A percentile compares a stretch with the other conserved stretches of the same genome.
Conservation (phyloP, 2,797 vertebrate species). For the Dromococcyx pavoninus region DNA sequence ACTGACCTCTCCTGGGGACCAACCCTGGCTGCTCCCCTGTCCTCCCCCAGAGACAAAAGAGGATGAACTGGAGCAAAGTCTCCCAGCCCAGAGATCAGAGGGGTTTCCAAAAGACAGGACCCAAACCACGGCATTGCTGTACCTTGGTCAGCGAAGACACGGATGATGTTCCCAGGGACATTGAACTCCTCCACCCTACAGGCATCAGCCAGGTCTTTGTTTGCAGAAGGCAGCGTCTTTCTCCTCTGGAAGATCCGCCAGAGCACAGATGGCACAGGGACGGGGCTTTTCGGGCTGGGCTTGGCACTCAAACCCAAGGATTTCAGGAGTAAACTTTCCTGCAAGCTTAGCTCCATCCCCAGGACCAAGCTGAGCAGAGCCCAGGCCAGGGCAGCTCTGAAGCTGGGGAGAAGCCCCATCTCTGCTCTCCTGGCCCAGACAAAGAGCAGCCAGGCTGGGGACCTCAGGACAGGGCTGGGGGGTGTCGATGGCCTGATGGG, state of each 20-base stretch:
- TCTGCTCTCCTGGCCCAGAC: not conserved
- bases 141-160: slow-evolving; percentile 89
- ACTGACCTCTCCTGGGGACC: not conserved
- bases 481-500: not conserved
- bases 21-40: fast-evolving
- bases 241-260: slow-evolving; percentile 86
- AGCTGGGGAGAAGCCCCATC: not conserved
- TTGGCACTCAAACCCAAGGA: slow-evolving; percentile 78
- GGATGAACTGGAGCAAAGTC: not conserved
- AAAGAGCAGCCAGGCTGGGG: not conserved
- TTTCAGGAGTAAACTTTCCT: not conserved
- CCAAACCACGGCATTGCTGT: not conserved
- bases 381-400: not conserved
- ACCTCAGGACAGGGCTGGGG: not conserved
- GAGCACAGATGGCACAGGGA: slow-evolving; percentile 80
- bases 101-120: not conserved
- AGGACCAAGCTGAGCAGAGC: not conserved
- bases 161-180: slow-evolving; percentile 89
- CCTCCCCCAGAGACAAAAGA: not conserved
- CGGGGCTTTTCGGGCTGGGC: slow-evolving; percentile 41
- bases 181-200: slow-evolving; percentile 87
- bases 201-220: not conserved
- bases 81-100: not conserved
- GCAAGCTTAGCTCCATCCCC: not conserved
- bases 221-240: fast-evolving